Evolutionary conservation across 1,140 invertebrate genomes (phyloP).

Genomic region (Drosophila quadrilineata): DNA sequence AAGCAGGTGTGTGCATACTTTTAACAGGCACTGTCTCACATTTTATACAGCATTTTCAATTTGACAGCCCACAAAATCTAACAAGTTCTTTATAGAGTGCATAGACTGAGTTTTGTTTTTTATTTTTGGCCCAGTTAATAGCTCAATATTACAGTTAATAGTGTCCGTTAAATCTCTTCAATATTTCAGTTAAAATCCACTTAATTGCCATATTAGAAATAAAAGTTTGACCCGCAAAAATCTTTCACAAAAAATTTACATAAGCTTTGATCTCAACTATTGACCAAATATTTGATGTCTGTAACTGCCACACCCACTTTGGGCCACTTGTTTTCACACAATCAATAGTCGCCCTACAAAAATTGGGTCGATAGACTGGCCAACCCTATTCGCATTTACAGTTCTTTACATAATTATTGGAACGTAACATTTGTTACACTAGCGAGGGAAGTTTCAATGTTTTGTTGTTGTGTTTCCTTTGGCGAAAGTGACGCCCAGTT

Average conservation of each 20-base stretch:
- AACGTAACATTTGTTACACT: slow-evolving; percentile 70
- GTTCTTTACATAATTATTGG: slow-evolving; percentile 71
- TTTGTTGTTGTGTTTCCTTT: too few species aligned
- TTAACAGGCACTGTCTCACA: neutral
- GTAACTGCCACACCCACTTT: slow-evolving; percentile 15
- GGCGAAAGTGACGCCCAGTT: slow-evolving; percentile 49
- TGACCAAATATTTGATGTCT: neutral
- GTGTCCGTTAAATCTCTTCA: too few species aligned
- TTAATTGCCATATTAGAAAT: too few species aligned
- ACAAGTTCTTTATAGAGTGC: neutral
- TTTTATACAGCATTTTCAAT: neutral
- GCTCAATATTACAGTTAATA: slow-evolving; percentile 5
- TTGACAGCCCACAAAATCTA: neutral
- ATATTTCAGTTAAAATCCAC: too few species aligned
- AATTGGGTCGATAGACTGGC: slow-evolving; percentile 48
- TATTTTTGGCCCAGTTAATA: too few species aligned
- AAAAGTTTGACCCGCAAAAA: neutral
- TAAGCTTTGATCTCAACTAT: neutral
- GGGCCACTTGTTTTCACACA: slow-evolving; percentile 27
- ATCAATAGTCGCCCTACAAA: slow-evolving; percentile 23
- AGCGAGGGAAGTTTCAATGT: slow-evolving; percentile 18
- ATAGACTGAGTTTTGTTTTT: too few species aligned
- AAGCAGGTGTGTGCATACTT: neutral
- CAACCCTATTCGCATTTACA: slow-evolving; percentile 45
- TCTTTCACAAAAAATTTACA: neutral